Percentiles rank a stretch among this genome's conserved stretches.
Evolutionary conservation across 2,113 vertebrate species (phyloP).

Genomic region (rat (Rattus norvegicus)): GRCr8 NC_086021.1:183800001-183800500

Average conservation of each 20-base stretch:
- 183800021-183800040: background rate
- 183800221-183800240: conserved; percentile 56
- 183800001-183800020: background rate
- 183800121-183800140: background rate
- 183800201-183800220: conserved; percentile 34
- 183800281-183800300: conserved; percentile 73
- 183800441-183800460: background rate
- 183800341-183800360: conserved; percentile 54
- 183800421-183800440: background rate
- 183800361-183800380: conserved; percentile 62
- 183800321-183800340: conserved; percentile 65
- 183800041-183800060: background rate
- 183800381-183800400: background rate
- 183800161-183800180: background rate
- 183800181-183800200: background rate
- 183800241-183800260: conserved; percentile 53
- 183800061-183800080: background rate
- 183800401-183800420: background rate
- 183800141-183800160: background rate
- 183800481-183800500: conserved; percentile 34
- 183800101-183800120: background rate
- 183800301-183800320: conserved; percentile 67
- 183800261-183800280: conserved; percentile 63
- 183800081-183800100: background rate
- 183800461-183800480: background rate